Percentiles rank a stretch among this genome's conserved stretches.
Conservation (phyloP, 2,113 vertebrate species). For the Pardalotus punctatus region DNA sequence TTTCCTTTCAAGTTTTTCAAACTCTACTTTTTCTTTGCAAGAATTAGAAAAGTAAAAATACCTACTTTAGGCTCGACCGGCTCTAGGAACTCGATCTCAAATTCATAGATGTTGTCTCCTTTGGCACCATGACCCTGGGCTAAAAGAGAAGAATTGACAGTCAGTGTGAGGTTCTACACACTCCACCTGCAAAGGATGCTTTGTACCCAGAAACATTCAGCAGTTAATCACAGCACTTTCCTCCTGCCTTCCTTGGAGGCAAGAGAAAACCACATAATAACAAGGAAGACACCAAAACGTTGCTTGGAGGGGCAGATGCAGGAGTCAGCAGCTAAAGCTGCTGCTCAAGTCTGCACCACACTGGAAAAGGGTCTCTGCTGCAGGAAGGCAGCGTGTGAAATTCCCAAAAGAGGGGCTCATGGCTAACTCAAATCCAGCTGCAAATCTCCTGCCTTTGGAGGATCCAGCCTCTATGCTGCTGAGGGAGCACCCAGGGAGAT, state of each 20-base stretch:
- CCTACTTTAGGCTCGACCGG: slow-evolving; percentile 86
- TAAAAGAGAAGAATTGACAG: slow-evolving; percentile 50
- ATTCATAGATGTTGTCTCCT: slow-evolving; percentile 91
- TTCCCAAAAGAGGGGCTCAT: not conserved
- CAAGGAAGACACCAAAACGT: not conserved
- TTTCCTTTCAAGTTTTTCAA: not conserved
- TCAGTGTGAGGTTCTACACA: not conserved
- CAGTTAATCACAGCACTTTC: not conserved
- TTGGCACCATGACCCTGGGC: slow-evolving; percentile 92
- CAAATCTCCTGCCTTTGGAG: not conserved
- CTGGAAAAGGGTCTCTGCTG: not conserved
- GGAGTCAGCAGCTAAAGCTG: not conserved
- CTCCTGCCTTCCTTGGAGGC: not conserved
- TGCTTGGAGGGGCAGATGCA: rapidly evolving
- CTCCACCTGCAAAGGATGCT: not conserved
- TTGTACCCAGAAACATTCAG: not conserved
- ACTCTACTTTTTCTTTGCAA: not conserved
- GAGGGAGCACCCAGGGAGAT: not conserved
- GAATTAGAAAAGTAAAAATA: not conserved
- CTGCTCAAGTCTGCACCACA: rapidly evolving
- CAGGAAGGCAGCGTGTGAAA: not conserved
- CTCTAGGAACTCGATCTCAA: slow-evolving; percentile 87
- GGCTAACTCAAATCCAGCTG: not conserved
- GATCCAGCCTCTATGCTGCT: rapidly evolving
- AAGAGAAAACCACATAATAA: not conserved